Percentiles rank a stretch among this genome's conserved stretches.
Evolutionary conservation across 2,888 invertebrate species (phyloP).

Genomic region (Leucania comma): DNA sequence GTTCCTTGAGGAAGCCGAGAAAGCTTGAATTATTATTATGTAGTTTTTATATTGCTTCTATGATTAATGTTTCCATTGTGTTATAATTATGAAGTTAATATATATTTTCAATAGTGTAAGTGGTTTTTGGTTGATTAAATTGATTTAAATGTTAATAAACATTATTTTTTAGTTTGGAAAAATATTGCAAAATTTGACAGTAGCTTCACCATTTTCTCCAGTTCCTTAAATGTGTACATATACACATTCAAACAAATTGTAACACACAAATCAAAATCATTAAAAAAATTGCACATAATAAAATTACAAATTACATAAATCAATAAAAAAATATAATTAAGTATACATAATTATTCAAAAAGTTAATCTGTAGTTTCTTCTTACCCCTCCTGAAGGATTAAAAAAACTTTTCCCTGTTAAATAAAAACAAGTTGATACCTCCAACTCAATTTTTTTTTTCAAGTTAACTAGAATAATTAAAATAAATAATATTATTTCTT

Average conservation of each 20-base stretch:
- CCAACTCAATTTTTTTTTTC: no score
- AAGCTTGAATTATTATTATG: slow-evolving; percentile 55
- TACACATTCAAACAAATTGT: no score
- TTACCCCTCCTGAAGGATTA: not conserved
- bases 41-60: not conserved
- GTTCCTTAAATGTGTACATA: not conserved
- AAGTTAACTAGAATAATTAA: no score
- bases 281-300: not conserved
- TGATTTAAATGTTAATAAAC: not conserved
- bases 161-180: no score
- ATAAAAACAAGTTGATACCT: not conserved
- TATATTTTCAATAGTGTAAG: no score
- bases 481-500: no score
- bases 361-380: no score
- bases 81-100: not conserved
- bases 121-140: slow-evolving; percentile 13
- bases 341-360: no score
- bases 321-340: no score
- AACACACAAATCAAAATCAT: no score
- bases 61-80: not conserved
- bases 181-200: not conserved
- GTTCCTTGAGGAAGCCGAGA: slow-evolving; percentile 83
- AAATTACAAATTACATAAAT: not conserved
- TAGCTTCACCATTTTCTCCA: not conserved
- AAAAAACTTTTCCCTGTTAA: not conserved